Percentiles rank a stretch among this genome's conserved stretches.
phyloP scores from a whole-genome alignment of 2,797 vertebrate species.

The Enteromius anoplus region DNA sequence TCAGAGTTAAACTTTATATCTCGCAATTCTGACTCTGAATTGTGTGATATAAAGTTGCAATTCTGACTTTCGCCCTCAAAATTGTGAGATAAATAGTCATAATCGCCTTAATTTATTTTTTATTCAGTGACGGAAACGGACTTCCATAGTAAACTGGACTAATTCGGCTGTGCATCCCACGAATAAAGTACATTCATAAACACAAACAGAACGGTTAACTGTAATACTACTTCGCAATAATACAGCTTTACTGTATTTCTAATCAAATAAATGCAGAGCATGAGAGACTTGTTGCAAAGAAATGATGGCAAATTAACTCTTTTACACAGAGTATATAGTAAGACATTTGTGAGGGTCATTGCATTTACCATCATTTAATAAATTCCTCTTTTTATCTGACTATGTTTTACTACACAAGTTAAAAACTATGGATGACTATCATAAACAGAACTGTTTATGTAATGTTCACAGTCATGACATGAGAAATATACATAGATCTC shows the following conservation, averaged over 20 bases:
- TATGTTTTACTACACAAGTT: constrained; percentile 1
- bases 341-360: not conserved
- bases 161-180: not conserved
- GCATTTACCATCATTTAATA: not conserved
- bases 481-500: not conserved
- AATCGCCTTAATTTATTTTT: no score
- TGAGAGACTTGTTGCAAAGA: not conserved
- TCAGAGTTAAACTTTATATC: no score
- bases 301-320: not conserved
- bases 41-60: no score
- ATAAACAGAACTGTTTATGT: not conserved
- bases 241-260: not conserved
- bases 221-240: not conserved
- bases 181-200: not conserved
- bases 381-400: not conserved
- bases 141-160: no score
- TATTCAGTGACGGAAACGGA: no score
- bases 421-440: not conserved
- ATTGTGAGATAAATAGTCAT: no score
- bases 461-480: not conserved
- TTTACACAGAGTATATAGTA: not conserved
- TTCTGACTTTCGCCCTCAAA: no score
- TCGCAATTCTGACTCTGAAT: no score
- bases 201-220: not conserved
- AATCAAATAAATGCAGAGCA: not conserved